Percentiles rank a stretch among this genome's conserved stretches.
phyloP scores from a whole-genome alignment of 2,888 invertebrate genomes.

The Rhaphigaster nebulosa region DNA sequence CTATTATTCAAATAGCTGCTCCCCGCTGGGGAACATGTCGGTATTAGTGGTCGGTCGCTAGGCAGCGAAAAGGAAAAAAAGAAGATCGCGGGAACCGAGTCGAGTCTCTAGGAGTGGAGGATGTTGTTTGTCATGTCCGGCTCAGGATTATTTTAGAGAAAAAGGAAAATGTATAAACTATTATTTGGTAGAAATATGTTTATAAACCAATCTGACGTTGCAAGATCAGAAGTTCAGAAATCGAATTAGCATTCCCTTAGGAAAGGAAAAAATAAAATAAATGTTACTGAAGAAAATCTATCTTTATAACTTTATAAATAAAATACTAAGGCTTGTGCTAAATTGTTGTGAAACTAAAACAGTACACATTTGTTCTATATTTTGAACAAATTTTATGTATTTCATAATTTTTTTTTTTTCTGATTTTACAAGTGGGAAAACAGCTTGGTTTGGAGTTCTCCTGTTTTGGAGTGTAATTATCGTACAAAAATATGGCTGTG shows the following conservation, averaged over 20 bases:
- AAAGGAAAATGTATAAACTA: neutral
- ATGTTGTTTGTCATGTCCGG: neutral
- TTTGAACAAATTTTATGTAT: too few species aligned
- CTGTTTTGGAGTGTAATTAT: too few species aligned
- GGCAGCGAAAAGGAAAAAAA: neutral
- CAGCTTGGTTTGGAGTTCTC: too few species aligned
- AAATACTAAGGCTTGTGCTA: too few species aligned
- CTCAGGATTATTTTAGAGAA: neutral
- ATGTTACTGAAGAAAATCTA: neutral
- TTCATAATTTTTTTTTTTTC: too few species aligned
- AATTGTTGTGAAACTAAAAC: too few species aligned
- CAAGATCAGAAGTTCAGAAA: neutral
- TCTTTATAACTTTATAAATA: too few species aligned
- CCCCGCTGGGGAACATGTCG: constrained; percentile 55
- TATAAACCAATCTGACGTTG: neutral
- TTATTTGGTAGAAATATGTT: neutral
- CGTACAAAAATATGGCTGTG: too few species aligned
- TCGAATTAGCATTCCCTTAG: neutral
- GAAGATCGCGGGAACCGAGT: constrained; percentile 24
- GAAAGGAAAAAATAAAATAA: neutral
- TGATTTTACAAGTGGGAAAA: too few species aligned
- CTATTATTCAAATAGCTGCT: constrained; percentile 57
- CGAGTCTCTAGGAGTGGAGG: neutral
- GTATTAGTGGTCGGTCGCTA: constrained; percentile 28
- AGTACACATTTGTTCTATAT: too few species aligned